Base-by-base conservation (phyloP, 1,140 invertebrate species). In the Danaus plexippus region DNA sequence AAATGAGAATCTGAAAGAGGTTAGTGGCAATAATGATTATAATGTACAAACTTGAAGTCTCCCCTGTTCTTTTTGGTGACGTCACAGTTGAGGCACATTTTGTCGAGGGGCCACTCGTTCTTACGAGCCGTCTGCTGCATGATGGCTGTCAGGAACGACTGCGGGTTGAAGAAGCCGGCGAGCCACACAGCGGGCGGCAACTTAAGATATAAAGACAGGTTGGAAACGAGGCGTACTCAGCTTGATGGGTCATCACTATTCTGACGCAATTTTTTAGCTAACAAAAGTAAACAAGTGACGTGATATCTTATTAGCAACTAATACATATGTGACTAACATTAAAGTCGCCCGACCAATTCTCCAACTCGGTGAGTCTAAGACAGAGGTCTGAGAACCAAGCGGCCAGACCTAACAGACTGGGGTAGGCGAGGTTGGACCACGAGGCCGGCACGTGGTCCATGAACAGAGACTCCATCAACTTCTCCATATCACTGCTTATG, bases 41-140 rank as follows among this genome's bases (percentile, higher is more conserved):
- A 13, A 43, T 45, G 11, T 42, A 59, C 73, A 86, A 79, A 93
- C 91, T 89, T 90, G 59, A 96, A 91, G 73, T 98, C 96, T 66
- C 96, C 93, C 67, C 93, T 92, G n/a, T 87, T 89, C 76, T 96
- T 97, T 81, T 97, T 98, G 0, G 96, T 97, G 9, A 98, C 96
- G 70, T 98, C 97, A 77, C 95, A 97, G 77, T 96, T 93, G 47
- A 98, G 88, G 76, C 95, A 96, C 96, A 98, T 98, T 78, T 96
- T 95, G 84, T 98, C 97, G 43, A 98, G 88, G 0, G 97, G 96
- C 93, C 96, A 96, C 86, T 98, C 96, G 84, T 97, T 97, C 87
- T 96, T 97, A 43, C 96, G 89, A 1, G 96, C 96, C 47, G 96
- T 97, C 81, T 95, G 95, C 85, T 98, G 97, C 96, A 98, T 98